Conservation (phyloP, 2,888 invertebrate genomes). For the Prosopocoilus inquinatus region DNA sequence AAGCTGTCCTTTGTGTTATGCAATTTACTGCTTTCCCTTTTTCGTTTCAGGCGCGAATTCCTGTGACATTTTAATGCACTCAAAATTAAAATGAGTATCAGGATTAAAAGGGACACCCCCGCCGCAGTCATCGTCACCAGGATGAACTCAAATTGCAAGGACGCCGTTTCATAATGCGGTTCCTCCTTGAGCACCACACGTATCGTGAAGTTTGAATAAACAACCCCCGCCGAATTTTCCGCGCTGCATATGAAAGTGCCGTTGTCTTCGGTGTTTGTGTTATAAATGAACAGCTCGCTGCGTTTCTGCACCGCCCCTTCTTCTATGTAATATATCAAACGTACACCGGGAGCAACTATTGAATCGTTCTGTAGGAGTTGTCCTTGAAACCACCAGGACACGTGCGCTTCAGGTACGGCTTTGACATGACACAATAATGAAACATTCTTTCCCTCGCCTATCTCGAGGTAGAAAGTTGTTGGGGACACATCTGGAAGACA, state of each 20-base stretch:
- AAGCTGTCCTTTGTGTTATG: slow-evolving; percentile 42
- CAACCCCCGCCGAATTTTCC: slow-evolving; percentile 79
- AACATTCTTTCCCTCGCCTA: slow-evolving; percentile 77
- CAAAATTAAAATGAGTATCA: slow-evolving; percentile 66
- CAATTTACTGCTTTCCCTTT: slow-evolving; percentile 48
- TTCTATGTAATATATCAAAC: slow-evolving; percentile 69
- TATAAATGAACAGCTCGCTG: slow-evolving; percentile 76
- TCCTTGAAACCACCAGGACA: slow-evolving; percentile 82
- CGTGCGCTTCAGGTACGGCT: slow-evolving; percentile 77
- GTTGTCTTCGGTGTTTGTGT: slow-evolving; percentile 75
- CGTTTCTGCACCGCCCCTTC: slow-evolving; percentile 72
- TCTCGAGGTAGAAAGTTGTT: slow-evolving; percentile 72
- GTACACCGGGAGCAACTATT: slow-evolving; percentile 63
- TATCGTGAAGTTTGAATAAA: slow-evolving; percentile 79
- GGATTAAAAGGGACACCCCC: slow-evolving; percentile 62
- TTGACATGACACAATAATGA: slow-evolving; percentile 78
- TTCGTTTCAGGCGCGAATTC: slow-evolving; percentile 21
- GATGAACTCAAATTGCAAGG: slow-evolving; percentile 68
- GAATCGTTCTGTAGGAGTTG: slow-evolving; percentile 77
- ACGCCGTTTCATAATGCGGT: slow-evolving; percentile 44
- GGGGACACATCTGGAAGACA: slow-evolving; percentile 78
- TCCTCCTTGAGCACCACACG: slow-evolving; percentile 72
- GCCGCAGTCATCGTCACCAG: slow-evolving; percentile 67
- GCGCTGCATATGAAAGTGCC: slow-evolving; percentile 85
- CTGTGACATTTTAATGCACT: slow-evolving; percentile 56